A percentile compares a stretch with the other conserved stretches of the same genome.
Evolutionary conservation across 2,797 vertebrate species (phyloP).

Genomic region (Rallus crepitans): DNA sequence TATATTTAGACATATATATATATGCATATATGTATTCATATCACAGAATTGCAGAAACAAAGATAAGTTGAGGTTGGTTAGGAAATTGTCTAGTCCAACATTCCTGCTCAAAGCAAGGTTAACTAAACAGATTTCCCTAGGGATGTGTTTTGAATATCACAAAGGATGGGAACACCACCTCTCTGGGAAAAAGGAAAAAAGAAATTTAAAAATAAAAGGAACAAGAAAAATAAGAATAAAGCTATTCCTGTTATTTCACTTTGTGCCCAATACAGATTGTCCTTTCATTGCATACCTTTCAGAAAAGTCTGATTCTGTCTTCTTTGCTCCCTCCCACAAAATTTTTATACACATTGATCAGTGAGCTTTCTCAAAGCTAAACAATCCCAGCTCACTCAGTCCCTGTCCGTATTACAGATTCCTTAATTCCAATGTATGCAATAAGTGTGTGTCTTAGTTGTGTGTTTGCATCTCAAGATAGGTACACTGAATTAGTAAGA

Average conservation of each 20-base stretch:
- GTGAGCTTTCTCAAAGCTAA: not conserved
- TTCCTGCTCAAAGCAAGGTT: not conserved
- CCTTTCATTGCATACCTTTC: not conserved
- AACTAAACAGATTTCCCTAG: not conserved
- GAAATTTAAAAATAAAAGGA: too few relatives aligned
- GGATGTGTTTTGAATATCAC: not conserved
- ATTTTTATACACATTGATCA: not conserved
- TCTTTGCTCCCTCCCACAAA: not conserved
- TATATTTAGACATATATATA: not conserved
- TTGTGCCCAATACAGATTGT: not conserved
- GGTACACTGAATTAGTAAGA: not conserved
- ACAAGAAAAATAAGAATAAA: too few relatives aligned
- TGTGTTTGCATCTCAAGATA: not conserved
- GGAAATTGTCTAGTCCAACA: not conserved
- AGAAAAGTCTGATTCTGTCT: not conserved
- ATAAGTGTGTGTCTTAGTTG: not conserved
- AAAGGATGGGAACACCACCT: not conserved
- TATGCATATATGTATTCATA: not conserved
- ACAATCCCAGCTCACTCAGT: not conserved
- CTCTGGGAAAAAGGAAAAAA: not conserved
- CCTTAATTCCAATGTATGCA: not conserved
- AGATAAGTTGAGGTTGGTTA: not conserved
- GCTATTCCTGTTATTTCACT: not conserved
- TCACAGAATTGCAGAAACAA: not conserved
- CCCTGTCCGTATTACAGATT: not conserved